Evolutionary conservation across 2,797 vertebrate species (phyloP).

Genomic region (Discoglossus pictus): DNA sequence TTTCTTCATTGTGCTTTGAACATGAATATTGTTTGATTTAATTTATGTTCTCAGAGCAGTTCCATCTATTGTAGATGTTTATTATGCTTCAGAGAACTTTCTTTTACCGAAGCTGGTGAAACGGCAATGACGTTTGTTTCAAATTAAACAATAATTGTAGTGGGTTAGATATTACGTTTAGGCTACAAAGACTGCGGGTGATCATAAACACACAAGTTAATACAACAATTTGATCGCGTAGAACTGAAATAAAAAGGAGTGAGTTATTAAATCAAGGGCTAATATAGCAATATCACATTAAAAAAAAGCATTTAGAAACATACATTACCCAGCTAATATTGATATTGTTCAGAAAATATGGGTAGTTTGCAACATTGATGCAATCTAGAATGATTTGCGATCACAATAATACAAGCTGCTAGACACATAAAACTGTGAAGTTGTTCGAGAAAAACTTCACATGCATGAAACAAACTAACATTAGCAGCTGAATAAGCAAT

Average conservation of each 20-base stretch:
- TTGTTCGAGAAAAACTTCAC: too few species aligned
- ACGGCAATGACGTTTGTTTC: constrained; percentile 26
- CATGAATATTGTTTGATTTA: constrained; percentile 34
- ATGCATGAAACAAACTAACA: too few species aligned
- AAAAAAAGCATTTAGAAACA: constrained; percentile 45
- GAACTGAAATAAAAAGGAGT: constrained; percentile 52
- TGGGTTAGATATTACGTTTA: constrained; percentile 50
- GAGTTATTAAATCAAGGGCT: constrained; percentile 55
- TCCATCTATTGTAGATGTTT: constrained; percentile 51
- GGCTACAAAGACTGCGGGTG: constrained; percentile 44
- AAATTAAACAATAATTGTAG: constrained; percentile 55
- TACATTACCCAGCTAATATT: constrained; percentile 14
- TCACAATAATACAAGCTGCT: constrained; percentile 27
- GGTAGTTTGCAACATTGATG: constrained; percentile 20
- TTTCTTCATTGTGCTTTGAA: constrained; percentile 49
- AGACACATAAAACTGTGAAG: constrained; percentile 40
- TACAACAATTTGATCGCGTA: constrained; percentile 43
- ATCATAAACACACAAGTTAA: constrained; percentile 53
- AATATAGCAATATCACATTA: constrained; percentile 34
- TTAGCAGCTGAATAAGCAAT: too few species aligned
- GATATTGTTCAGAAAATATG: constrained; percentile 19
- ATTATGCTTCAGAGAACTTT: constrained; percentile 45
- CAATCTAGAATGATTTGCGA: constrained; percentile 39
- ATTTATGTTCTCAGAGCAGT: constrained; percentile 52
- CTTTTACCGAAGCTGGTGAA: constrained; percentile 46